Conservation (phyloP, 2,797 vertebrate species). For the Eospalax fontanierii region DNA sequence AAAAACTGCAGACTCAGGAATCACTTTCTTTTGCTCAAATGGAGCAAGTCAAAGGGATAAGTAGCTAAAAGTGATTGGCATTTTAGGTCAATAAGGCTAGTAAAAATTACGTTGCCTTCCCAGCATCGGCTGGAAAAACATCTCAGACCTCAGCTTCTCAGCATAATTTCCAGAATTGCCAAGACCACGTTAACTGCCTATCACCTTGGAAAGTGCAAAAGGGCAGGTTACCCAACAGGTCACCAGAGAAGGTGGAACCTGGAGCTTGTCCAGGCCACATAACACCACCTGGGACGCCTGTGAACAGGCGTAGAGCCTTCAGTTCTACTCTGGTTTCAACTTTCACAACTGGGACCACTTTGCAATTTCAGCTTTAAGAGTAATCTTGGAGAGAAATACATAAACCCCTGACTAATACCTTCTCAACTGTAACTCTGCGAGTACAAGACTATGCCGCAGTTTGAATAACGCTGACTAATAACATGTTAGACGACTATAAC, state of each 20-base stretch:
- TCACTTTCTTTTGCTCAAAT: background rate
- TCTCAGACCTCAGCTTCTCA: constrained; percentile 69
- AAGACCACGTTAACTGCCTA: constrained; percentile 69
- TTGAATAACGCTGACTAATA: constrained; percentile 69
- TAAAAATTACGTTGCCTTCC: constrained; percentile 33
- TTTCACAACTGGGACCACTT: constrained; percentile 80
- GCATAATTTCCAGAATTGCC: constrained; percentile 64
- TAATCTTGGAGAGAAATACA: constrained; percentile 80
- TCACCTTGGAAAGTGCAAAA: constrained; percentile 71
- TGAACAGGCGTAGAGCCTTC: constrained; percentile 26
- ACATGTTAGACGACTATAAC: background rate
- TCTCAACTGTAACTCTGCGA: background rate
- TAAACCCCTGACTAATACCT: constrained; percentile 79
- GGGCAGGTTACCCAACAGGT: constrained; percentile 64
- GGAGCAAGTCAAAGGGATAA: background rate
- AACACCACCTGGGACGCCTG: background rate
- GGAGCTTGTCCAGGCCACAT: constrained; percentile 76
- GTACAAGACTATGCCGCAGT: background rate
- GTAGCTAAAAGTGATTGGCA: background rate
- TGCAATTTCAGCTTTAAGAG: constrained; percentile 77
- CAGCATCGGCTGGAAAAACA: constrained; percentile 30
- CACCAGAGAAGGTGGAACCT: constrained; percentile 71
- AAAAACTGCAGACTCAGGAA: background rate
- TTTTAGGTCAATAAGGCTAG: background rate
- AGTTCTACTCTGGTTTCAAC: constrained; percentile 67